Evolutionary conservation across 2,113 vertebrate genomes (phyloP).

Genomic region (Dipodomys spectabilis): DNA sequence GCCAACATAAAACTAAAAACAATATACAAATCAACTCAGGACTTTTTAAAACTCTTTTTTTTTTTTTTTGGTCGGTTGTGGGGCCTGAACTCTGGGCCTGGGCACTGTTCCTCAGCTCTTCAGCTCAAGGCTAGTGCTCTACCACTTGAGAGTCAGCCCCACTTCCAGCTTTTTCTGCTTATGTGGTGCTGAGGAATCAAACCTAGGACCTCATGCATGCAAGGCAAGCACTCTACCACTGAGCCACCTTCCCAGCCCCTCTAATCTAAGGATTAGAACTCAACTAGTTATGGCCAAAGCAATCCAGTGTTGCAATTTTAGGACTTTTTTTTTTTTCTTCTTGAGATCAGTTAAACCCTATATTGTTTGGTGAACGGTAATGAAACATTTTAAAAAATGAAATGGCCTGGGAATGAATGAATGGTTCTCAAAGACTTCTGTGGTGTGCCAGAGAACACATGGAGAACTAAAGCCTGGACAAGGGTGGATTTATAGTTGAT

Average conservation of each 20-base stretch:
- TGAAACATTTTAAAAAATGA: conserved; percentile 13
- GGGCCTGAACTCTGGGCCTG: too few species aligned
- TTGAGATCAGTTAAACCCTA: conserved; percentile 69
- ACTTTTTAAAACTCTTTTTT: too few species aligned
- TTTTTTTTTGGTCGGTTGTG: too few species aligned
- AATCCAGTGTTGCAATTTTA: conserved; percentile 51
- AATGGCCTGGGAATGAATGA: conserved; percentile 22
- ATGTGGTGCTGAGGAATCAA: too few species aligned
- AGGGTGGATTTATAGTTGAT: conserved; percentile 58
- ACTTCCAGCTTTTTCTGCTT: too few species aligned
- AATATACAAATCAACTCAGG: conserved; percentile 66
- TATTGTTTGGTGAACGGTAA: conserved; percentile 45
- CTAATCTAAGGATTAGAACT: conserved; percentile 69
- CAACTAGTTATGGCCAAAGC: conserved; percentile 45
- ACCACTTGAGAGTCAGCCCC: too few species aligned
- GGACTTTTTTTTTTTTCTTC: conserved; percentile 62
- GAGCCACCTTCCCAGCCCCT: too few species aligned
- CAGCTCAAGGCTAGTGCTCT: too few species aligned
- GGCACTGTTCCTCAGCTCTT: too few species aligned
- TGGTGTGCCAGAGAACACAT: neutral
- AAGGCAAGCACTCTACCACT: too few species aligned
- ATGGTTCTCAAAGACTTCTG: conserved; percentile 23
- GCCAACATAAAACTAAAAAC: neutral
- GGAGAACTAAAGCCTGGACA: neutral
- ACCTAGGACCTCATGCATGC: too few species aligned